These are phyloP conservation scores for Exocentrus adspersus DNA, from an alignment of 2,888 invertebrate species.

Conservation along the genomic window DNA sequence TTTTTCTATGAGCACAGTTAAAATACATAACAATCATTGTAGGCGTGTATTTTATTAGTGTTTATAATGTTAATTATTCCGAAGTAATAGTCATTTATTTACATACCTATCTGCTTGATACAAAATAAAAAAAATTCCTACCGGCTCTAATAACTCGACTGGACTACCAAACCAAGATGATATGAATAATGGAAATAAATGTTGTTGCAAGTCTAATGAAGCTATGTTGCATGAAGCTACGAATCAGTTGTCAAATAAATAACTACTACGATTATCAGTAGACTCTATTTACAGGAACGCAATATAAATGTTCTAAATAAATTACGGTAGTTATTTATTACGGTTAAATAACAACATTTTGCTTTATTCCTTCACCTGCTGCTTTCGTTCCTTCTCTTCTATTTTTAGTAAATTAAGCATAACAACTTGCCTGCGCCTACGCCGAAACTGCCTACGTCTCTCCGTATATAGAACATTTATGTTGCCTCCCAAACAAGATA, in stretches of 20 bases:
- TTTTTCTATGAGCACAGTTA: neutral
- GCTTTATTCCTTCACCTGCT: no score
- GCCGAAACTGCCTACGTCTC: no score
- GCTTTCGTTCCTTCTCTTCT: no score
- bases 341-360: no score
- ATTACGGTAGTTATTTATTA: neutral
- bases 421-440: no score
- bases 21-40: slow-evolving; percentile 17
- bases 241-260: slow-evolving; percentile 40
- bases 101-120: no score
- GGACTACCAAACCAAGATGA: slow-evolving; percentile 22
- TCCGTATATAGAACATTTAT: slow-evolving; percentile 8
- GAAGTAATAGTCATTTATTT: slow-evolving; percentile 42
- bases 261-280: slow-evolving; percentile 42
- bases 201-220: slow-evolving; percentile 31
- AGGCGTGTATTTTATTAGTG: slow-evolving; percentile 20
- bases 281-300: neutral
- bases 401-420: no score
- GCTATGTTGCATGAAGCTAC: slow-evolving; percentile 30
- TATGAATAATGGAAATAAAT: slow-evolving; percentile 26
- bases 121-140: no score
- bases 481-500: slow-evolving; percentile 5
- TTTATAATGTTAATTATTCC: slow-evolving; percentile 1
- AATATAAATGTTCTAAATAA: slow-evolving; percentile 28
- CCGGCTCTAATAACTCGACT: slow-evolving; percentile 1